A percentile compares a stretch with the other conserved stretches of the same genome.
phyloP scores from a whole-genome alignment of 2,113 vertebrate species.

The human (Homo sapiens) region DNA sequence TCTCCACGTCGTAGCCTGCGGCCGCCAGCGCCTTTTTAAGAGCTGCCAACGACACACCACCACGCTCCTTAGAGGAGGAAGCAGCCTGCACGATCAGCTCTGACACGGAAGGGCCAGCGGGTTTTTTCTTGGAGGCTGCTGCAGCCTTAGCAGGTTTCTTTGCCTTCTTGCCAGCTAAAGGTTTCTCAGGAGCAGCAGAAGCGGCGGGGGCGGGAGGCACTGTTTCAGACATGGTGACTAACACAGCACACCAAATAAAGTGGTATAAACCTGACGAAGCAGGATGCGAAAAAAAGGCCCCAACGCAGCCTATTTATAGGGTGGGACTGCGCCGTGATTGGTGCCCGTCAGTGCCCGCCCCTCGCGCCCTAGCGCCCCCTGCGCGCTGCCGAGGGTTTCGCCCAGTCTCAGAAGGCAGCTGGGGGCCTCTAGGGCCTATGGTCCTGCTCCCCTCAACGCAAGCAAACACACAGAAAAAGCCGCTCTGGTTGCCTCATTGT shows the following conservation, averaged over 20 bases:
- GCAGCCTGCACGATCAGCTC: slow-evolving; percentile 59
- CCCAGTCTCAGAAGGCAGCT: accelerated
- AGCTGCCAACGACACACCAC: slow-evolving; percentile 52
- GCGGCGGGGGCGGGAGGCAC: accelerated
- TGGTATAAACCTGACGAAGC: accelerated
- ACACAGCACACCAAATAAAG: accelerated
- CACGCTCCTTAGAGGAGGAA: slow-evolving; percentile 50
- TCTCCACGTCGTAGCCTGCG: slow-evolving; percentile 70
- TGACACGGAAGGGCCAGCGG: background rate
- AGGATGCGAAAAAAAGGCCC: accelerated
- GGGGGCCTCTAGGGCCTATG: accelerated
- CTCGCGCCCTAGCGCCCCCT: background rate
- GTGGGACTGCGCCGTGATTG: slow-evolving; percentile 65
- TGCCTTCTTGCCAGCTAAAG: background rate
- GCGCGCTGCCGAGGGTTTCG: accelerated
- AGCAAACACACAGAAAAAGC: too few relatives aligned
- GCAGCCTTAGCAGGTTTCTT: background rate
- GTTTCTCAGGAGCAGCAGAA: background rate
- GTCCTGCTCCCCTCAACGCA: accelerated
- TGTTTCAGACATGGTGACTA: slow-evolving; percentile 14
- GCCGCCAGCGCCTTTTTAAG: slow-evolving; percentile 68
- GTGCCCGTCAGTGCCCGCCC: slow-evolving; percentile 11
- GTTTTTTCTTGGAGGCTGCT: background rate
- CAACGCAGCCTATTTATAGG: slow-evolving; percentile 56
- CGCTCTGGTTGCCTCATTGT: accelerated